Conservation (phyloP, 2,888 invertebrate genomes). For the Papilio elwesi region DNA sequence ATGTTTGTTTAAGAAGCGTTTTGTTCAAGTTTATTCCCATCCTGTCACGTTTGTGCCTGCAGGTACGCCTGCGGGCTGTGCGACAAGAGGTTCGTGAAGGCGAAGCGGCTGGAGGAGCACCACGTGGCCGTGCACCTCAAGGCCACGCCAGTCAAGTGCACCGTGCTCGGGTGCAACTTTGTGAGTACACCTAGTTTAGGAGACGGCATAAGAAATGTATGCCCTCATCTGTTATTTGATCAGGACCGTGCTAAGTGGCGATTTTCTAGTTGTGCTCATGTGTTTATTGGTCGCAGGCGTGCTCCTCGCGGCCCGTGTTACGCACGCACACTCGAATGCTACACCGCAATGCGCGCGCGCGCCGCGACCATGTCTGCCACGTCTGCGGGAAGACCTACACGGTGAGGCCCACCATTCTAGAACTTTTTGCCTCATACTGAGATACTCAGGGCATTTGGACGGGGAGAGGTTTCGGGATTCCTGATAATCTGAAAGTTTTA, state of each 20-base stretch:
- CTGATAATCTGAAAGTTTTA: too few relatives aligned
- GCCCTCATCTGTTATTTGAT: background rate
- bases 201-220: too few relatives aligned
- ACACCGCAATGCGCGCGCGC: slow-evolving; percentile 55
- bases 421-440: too few relatives aligned
- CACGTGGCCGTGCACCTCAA: slow-evolving; percentile 68
- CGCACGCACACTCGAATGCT: slow-evolving; percentile 64
- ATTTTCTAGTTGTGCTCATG: background rate
- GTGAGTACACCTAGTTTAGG: slow-evolving; percentile 54
- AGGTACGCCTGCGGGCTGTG: slow-evolving; percentile 66
- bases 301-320: slow-evolving; percentile 67
- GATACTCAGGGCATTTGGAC: too few relatives aligned
- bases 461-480: too few relatives aligned
- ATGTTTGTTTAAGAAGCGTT: too few relatives aligned
- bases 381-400: slow-evolving; percentile 70
- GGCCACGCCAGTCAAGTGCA: slow-evolving; percentile 61
- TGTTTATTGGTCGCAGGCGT: slow-evolving; percentile 54
- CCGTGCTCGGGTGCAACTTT: slow-evolving; percentile 58
- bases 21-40: too few relatives aligned
- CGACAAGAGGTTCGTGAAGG: slow-evolving; percentile 65
- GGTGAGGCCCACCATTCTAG: slow-evolving; percentile 48
- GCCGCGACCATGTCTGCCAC: slow-evolving; percentile 69
- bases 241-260: too few relatives aligned
- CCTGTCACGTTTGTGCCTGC: background rate
- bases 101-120: slow-evolving; percentile 65